These are phyloP conservation scores for Acleris sparsana DNA, from an alignment of 2,888 invertebrate genomes.

Conservation along the genomic window DNA sequence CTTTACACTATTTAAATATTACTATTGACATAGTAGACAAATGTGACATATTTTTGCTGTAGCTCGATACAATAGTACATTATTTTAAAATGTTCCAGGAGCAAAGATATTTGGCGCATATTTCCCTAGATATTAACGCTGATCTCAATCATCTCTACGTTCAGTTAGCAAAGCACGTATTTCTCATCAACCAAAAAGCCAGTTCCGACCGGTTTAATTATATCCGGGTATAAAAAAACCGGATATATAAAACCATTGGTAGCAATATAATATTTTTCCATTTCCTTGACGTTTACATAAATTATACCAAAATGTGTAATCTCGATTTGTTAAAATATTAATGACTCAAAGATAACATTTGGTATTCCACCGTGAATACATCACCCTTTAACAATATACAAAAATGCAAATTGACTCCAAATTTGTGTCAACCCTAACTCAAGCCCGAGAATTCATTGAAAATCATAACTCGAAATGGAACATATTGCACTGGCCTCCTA, in stretches of 20 bases:
- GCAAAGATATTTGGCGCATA: neutral
- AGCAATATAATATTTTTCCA: too few relatives aligned
- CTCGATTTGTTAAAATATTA: too few relatives aligned
- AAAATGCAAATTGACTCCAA: slow-evolving; percentile 24
- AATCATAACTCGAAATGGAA: slow-evolving; percentile 39
- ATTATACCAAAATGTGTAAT: too few relatives aligned
- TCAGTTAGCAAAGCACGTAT: neutral
- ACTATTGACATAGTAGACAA: too few relatives aligned
- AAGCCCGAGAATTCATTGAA: slow-evolving; percentile 16
- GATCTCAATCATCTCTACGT: neutral
- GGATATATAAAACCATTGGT: neutral
- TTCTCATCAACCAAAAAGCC: neutral
- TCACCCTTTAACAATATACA: slow-evolving; percentile 7
- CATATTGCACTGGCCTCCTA: slow-evolving; percentile 4
- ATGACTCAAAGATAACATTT: too few relatives aligned
- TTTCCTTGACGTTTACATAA: too few relatives aligned
- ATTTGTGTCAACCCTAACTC: slow-evolving; percentile 28
- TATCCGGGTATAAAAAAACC: neutral
- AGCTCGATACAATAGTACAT: neutral
- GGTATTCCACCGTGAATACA: too few relatives aligned
- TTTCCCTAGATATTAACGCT: neutral
- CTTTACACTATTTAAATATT: too few relatives aligned
- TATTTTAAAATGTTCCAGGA: neutral
- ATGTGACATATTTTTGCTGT: too few relatives aligned
- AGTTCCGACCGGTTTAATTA: neutral